Evolutionary conservation across 2,888 invertebrate genomes (phyloP).

Genomic region (Athripsodes cinereus): DNA sequence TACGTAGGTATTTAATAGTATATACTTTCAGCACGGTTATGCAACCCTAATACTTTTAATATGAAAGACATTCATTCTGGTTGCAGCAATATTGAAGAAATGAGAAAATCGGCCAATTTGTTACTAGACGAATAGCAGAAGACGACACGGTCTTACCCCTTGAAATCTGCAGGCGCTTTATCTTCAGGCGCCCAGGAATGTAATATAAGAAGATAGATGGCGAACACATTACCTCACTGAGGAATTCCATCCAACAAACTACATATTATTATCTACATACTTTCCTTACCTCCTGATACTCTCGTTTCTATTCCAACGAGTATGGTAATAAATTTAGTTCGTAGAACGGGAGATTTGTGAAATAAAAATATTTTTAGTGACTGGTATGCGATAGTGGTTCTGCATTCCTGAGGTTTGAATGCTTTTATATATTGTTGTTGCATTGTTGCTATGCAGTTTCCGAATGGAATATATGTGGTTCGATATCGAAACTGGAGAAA

Average conservation of each 20-base stretch:
- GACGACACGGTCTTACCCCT: not conserved
- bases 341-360: too few species aligned
- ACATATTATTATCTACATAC: not conserved
- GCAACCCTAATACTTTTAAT: not conserved
- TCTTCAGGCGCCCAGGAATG: constrained; percentile 11
- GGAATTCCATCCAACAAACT: not conserved
- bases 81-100: not conserved
- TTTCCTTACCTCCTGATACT: not conserved
- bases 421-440: too few species aligned
- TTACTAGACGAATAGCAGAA: not conserved
- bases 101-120: not conserved
- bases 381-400: too few species aligned
- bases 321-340: too few species aligned
- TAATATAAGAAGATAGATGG: constrained; percentile 18
- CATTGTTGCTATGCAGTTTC: too few species aligned
- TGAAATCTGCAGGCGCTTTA: constrained; percentile 1
- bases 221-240: not conserved
- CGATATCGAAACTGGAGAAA: too few species aligned
- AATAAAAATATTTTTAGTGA: too few species aligned
- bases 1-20: too few species aligned
- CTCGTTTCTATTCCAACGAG: too few species aligned
- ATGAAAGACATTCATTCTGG: not conserved
- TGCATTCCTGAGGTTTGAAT: too few species aligned
- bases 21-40: not conserved
- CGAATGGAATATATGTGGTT: too few species aligned